phyloP scores from a whole-genome alignment of 2,888 invertebrate genomes.

The Hololepta plana region DNA sequence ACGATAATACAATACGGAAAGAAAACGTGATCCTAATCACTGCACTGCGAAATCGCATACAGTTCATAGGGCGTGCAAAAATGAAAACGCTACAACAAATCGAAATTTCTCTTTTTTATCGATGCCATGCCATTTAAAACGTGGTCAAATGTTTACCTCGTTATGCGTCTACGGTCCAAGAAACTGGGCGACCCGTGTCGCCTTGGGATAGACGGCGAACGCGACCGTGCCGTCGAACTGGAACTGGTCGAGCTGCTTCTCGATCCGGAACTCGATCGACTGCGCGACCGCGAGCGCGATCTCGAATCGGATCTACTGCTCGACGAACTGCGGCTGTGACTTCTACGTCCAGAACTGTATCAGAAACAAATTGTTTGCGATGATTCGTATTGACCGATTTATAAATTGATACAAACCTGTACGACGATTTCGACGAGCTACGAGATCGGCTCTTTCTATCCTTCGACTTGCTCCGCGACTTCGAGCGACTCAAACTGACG shows the following conservation, averaged over 20 bases:
- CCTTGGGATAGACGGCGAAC: conserved; percentile 79
- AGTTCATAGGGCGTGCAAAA: too few relatives aligned
- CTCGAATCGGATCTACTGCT: conserved; percentile 17
- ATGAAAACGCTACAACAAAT: too few relatives aligned
- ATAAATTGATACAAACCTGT: too few relatives aligned
- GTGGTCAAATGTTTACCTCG: conserved; percentile 55
- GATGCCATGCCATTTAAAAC: too few relatives aligned
- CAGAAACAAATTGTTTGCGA: conserved; percentile 5
- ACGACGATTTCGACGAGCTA: conserved; percentile 31
- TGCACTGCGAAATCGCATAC: conserved; percentile 1
- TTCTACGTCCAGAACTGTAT: conserved; percentile 14
- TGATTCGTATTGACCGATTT: too few relatives aligned
- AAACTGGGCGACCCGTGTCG: conserved; percentile 89
- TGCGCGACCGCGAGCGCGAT: conserved; percentile 23
- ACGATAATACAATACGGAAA: conserved; percentile 7
- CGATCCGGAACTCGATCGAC: conserved; percentile 30
- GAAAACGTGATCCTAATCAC: conserved; percentile 3
- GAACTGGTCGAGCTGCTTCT: conserved; percentile 36
- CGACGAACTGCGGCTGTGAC: conserved; percentile 9
- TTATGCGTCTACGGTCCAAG: conserved; percentile 80
- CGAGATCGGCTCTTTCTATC: conserved; percentile 15
- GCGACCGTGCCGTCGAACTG: conserved; percentile 36
- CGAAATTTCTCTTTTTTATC: too few relatives aligned
- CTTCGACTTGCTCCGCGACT: conserved; percentile 14
- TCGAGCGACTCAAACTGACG: conserved; percentile 18